Percentiles rank a stretch among this genome's conserved stretches.
Conservation (phyloP, 64 coral and sea anemone species). For the Montipora capricornis region DNA sequence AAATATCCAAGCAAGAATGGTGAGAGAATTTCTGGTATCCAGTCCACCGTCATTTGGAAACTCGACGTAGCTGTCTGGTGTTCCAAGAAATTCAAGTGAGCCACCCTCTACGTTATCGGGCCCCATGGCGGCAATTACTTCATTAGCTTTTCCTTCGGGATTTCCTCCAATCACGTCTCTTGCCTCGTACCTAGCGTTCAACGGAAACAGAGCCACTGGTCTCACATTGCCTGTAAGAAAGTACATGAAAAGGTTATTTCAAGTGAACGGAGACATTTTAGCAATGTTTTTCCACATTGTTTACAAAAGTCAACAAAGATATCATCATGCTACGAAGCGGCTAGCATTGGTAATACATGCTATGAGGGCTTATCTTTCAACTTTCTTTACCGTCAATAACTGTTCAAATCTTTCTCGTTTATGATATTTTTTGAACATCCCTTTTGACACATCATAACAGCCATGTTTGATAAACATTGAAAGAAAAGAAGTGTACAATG, state of each 20-base stretch:
- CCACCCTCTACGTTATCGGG: constrained; percentile 17
- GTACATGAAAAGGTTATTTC: neutral
- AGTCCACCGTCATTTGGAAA: constrained; percentile 40
- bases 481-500: too few species aligned
- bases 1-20: constrained; percentile 49
- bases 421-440: too few species aligned
- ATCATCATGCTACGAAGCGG: too few species aligned
- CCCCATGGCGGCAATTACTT: neutral
- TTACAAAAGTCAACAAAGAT: too few species aligned
- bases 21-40: constrained; percentile 34
- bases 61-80: constrained; percentile 57
- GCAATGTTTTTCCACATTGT: too few species aligned
- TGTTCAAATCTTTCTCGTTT: too few species aligned
- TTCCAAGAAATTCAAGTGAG: constrained; percentile 40
- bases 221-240: neutral
- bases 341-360: too few species aligned
- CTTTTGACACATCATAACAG: too few species aligned
- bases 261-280: neutral
- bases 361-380: too few species aligned
- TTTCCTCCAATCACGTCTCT: constrained; percentile 30
- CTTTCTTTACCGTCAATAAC: too few species aligned
- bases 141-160: constrained; percentile 9
- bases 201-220: constrained; percentile 49
- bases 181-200: constrained; percentile 40
- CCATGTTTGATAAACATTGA: too few species aligned